These are phyloP conservation scores for Catalaphyllia jardinei DNA, from an alignment of 64 coral and sea anemone genomes.

Conservation along the genomic window DNA sequence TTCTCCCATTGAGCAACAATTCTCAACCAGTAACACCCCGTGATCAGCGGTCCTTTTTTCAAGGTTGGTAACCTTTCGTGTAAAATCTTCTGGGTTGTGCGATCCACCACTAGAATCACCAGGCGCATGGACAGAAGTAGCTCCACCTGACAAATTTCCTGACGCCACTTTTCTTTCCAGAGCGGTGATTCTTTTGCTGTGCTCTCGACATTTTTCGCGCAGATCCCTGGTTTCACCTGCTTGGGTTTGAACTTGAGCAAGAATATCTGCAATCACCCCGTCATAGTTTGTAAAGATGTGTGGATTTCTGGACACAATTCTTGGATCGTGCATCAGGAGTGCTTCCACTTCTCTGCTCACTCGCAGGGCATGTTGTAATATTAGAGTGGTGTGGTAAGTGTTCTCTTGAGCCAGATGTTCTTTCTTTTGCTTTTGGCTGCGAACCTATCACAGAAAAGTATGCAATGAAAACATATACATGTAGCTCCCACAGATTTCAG, in stretches of 20 bases:
- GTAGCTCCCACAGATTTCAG: no score
- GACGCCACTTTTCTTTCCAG: slow-evolving; percentile 14
- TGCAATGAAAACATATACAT: background rate
- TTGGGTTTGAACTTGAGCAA: slow-evolving; percentile 4
- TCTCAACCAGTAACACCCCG: slow-evolving; percentile 38
- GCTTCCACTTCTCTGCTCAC: slow-evolving; percentile 13
- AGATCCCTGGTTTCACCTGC: slow-evolving; percentile 3
- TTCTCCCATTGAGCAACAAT: slow-evolving; percentile 9
- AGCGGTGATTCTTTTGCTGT: slow-evolving; percentile 21
- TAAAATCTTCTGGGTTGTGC: background rate
- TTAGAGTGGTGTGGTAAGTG: background rate
- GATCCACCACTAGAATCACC: background rate
- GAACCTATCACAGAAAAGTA: background rate
- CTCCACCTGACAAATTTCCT: background rate
- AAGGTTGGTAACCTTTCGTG: slow-evolving; percentile 23
- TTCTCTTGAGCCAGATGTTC: slow-evolving; percentile 12
- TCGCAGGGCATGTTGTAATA: background rate
- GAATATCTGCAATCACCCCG: background rate
- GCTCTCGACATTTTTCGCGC: slow-evolving; percentile 16
- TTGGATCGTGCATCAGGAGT: background rate
- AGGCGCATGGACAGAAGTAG: background rate
- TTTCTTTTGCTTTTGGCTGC: slow-evolving; percentile 9
- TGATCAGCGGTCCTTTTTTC: slow-evolving; percentile 46
- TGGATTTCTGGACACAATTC: background rate
- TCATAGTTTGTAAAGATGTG: slow-evolving; percentile 23